These are phyloP conservation scores for Stenichneumon culpator DNA, from an alignment of 2,888 invertebrate genomes.

Conservation along the genomic window DNA sequence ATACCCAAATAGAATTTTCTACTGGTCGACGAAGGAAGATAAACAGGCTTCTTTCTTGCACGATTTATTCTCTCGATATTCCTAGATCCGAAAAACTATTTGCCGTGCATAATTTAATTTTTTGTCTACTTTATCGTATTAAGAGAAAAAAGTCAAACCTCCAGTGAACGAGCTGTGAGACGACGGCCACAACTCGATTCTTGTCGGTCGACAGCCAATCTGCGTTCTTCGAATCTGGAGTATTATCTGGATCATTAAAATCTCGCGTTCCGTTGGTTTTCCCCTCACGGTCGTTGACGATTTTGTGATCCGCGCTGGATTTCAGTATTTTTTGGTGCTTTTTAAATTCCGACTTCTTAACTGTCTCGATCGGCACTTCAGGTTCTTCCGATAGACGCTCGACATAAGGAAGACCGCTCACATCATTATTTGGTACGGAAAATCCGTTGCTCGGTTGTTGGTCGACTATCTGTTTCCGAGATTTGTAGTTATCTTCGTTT, in stretches of 20 bases:
- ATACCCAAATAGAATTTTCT: not conserved
- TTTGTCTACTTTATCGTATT: not conserved
- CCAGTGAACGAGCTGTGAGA: constrained; percentile 54
- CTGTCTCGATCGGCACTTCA: not conserved
- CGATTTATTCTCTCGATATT: not conserved
- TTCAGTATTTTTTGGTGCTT: constrained; percentile 19
- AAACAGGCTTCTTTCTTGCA: not conserved
- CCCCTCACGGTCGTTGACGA: not conserved
- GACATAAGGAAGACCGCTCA: not conserved
- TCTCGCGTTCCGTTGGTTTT: not conserved
- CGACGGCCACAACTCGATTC: constrained; percentile 33
- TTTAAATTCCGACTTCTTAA: not conserved
- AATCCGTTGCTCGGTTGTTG: not conserved
- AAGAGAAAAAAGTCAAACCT: constrained; percentile 46
- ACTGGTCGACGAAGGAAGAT: not conserved
- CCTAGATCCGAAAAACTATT: not conserved
- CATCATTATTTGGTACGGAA: not conserved
- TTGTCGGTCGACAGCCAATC: constrained; percentile 4
- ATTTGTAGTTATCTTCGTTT: constrained; percentile 59
- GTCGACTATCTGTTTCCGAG: not conserved
- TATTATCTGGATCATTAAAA: not conserved
- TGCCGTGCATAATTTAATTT: not conserved
- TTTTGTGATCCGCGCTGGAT: not conserved
- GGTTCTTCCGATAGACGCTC: not conserved
- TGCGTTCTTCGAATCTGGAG: not conserved